A percentile compares a stretch with the other conserved stretches of the same genome.
Evolutionary conservation across 2,888 invertebrate genomes (phyloP).

Genomic region (Strigamia transsilvanica): DNA sequence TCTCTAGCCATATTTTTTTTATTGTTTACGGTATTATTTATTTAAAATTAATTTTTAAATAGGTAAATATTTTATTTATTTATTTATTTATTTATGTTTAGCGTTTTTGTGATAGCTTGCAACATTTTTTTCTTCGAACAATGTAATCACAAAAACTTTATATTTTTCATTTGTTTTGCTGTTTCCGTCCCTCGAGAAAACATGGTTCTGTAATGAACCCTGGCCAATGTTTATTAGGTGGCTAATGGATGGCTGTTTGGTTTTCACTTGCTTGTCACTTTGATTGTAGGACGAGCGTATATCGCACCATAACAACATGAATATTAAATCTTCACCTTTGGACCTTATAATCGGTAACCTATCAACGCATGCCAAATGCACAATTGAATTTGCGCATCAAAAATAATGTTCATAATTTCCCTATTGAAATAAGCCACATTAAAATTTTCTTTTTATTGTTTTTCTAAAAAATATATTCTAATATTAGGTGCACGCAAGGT

Average conservation of each 20-base stretch:
- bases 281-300: not conserved
- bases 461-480: not conserved
- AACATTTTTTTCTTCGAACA: no score
- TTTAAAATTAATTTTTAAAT: no score
- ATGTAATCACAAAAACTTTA: no score
- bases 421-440: not conserved
- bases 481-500: no score
- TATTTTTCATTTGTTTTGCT: no score
- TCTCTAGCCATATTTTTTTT: no score
- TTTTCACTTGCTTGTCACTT: not conserved
- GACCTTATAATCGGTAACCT: not conserved
- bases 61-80: no score
- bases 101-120: no score
- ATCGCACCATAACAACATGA: not conserved
- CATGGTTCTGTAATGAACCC: not conserved
- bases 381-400: not conserved
- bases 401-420: not conserved
- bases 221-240: not conserved
- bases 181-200: not conserved
- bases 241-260: conserved; percentile 13
- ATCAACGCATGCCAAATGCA: not conserved
- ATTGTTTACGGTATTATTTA: no score
- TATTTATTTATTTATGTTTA: no score
- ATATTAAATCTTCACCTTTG: conserved; percentile 17
- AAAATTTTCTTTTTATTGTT: not conserved